Base-by-base conservation (phyloP, 1,140 invertebrate genomes). In the Panonychus citri region DNA sequence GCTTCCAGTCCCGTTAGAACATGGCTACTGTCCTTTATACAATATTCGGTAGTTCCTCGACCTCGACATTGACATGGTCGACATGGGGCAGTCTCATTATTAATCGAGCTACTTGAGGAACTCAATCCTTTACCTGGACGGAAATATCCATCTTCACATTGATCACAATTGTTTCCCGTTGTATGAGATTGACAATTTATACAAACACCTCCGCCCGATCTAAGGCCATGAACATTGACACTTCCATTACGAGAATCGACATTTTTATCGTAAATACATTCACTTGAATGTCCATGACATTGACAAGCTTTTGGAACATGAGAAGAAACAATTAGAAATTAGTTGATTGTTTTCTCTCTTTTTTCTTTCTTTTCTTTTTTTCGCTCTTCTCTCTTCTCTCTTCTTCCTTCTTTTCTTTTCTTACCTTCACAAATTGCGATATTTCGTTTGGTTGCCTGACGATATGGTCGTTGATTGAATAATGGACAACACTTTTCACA, bases 151-250 rank as follows among this genome's bases (percentile, higher is more conserved):
- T 79, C 67, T 64, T 78, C 78, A 68, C 95, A 99, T 60, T 85
- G 78, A 64, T 98, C 82, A 69, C 95, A 99, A 70, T 99, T 99
- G 55, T 91, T 90, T 13, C n/a, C n/a, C 95, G 87, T 79, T 0
- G 95, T 98, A 66, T 95, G 86, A 67, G 97, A 77, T 62, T 78
- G 76, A 64, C 90, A 95, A 62, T 94, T 87, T 64, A 81, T 12
- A 66, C 90, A 95, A 39, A 85, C 78, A 19, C 90, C 90, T 54
- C 90, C 94, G 25, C 91, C 91, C 60, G 86, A 83, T 66, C 86
- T 89, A 27, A 78, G 78, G 0, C 85, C 93, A 65, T 89, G 74
- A 42, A 95, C 89, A 65, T 99, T 93, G 49, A 97, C 66, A 13
- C 89, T 95, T 13, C 80, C 69, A 15, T 76, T 71, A 53, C 83